These are phyloP conservation scores for Oncorhynchus gorbuscha DNA, from an alignment of 2,113 vertebrate genomes.

Conservation along the genomic window DNA sequence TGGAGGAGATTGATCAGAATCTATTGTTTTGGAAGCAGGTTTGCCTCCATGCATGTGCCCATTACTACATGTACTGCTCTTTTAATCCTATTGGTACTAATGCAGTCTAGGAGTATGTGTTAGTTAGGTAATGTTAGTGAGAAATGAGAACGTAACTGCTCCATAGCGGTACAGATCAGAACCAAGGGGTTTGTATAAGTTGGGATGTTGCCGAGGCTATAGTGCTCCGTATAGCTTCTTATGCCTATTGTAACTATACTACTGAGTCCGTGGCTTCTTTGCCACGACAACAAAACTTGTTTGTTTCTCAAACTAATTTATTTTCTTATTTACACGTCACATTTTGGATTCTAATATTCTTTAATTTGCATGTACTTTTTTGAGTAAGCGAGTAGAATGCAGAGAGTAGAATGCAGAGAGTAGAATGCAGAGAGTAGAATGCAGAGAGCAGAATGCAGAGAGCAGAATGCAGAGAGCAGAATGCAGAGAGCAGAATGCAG, in stretches of 20 bases:
- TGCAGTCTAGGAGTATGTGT: constrained; percentile 33
- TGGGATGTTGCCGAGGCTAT: neutral
- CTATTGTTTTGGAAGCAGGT: constrained; percentile 26
- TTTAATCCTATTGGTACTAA: constrained; percentile 27
- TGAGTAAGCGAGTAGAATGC: constrained; percentile 38
- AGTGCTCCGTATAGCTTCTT: neutral
- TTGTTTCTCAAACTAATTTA: constrained; percentile 63
- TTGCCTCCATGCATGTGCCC: too few species aligned
- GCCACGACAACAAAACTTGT: constrained; percentile 35
- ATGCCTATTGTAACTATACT: constrained; percentile 56
- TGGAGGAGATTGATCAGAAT: too few species aligned
- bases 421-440: constrained; percentile 38
- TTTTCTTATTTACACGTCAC: constrained; percentile 38
- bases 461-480: constrained; percentile 30
- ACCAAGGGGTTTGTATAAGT: neutral
- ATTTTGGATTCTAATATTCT: constrained; percentile 53
- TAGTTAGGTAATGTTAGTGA: constrained; percentile 14
- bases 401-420: too few species aligned
- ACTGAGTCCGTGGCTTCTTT: constrained; percentile 67
- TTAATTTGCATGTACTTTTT: constrained; percentile 44
- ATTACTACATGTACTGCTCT: constrained; percentile 35
- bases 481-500: constrained; percentile 34
- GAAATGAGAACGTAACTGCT: constrained; percentile 30
- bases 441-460: too few species aligned
- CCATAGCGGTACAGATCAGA: constrained; percentile 5